These are phyloP conservation scores for Petrocephalus zakoni DNA, from an alignment of 2,113 vertebrate species.

Conservation along the genomic window DNA sequence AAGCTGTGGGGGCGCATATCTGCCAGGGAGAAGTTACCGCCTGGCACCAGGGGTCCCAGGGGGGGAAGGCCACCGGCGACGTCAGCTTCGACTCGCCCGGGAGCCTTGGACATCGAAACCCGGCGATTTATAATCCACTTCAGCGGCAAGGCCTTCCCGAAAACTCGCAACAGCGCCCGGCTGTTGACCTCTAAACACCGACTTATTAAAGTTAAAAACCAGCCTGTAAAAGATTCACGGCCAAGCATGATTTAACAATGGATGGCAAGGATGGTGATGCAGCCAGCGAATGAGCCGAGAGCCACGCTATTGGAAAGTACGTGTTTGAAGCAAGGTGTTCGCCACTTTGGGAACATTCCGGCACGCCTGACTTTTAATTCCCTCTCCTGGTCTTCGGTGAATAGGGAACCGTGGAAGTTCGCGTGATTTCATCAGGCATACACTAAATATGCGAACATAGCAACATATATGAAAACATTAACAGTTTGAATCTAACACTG, in stretches of 20 bases:
- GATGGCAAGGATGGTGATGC: neutral
- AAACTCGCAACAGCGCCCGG: neutral
- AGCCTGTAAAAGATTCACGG: neutral
- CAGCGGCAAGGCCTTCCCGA: neutral
- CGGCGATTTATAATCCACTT: slow-evolving; percentile 8
- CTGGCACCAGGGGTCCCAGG: slow-evolving; percentile 26
- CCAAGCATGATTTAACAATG: neutral
- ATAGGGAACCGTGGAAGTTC: neutral
- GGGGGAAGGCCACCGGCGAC: neutral
- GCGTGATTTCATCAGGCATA: neutral
- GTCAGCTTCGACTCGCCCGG: neutral
- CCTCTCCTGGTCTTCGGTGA: neutral
- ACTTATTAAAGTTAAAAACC: slow-evolving; percentile 10
- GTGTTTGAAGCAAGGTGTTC: neutral
- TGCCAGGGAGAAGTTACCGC: slow-evolving; percentile 37
- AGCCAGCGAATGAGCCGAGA: neutral
- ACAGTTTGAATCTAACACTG: neutral
- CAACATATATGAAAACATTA: neutral
- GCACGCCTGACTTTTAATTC: neutral
- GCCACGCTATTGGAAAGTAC: neutral
- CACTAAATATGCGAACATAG: neutral
- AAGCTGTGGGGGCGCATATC: slow-evolving; percentile 55
- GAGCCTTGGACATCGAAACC: slow-evolving; percentile 8
- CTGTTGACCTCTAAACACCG: neutral
- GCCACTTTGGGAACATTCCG: neutral